These are phyloP conservation scores for Leptarthrus brevirostris DNA, from an alignment of 2,888 invertebrate species.

Conservation along the genomic window DNA sequence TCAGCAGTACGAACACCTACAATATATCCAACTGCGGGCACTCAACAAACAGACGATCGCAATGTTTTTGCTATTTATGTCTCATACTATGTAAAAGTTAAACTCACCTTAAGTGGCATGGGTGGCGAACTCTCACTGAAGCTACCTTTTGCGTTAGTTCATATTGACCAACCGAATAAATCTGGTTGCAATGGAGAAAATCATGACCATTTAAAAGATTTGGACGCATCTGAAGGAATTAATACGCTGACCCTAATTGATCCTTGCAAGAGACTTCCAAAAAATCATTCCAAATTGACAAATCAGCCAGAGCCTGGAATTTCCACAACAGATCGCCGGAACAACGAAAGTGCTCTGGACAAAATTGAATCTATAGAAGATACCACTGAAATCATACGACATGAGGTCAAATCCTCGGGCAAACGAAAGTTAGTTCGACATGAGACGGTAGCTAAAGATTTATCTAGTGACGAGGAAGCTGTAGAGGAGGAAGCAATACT, in stretches of 20 bases:
- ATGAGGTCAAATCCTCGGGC: neutral
- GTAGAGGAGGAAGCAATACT: neutral
- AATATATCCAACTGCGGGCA: constrained; percentile 48
- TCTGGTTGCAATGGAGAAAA: constrained; percentile 21
- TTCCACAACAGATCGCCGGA: neutral
- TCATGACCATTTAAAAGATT: neutral
- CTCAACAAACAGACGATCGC: constrained; percentile 74
- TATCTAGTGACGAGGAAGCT: constrained; percentile 42
- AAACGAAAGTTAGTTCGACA: constrained; percentile 41
- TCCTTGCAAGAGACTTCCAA: neutral
- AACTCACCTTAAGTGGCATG: constrained; percentile 82
- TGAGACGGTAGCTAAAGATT: constrained; percentile 43
- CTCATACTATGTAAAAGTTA: constrained; percentile 90
- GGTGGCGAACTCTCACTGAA: constrained; percentile 84
- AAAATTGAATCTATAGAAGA: constrained; percentile 48
- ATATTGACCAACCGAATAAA: constrained; percentile 62
- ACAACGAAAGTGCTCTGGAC: constrained; percentile 8
- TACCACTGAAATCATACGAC: neutral
- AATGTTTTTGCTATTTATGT: constrained; percentile 93
- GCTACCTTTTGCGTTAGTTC: constrained; percentile 83
- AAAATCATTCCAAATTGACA: too few species aligned
- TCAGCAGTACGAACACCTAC: constrained; percentile 70
- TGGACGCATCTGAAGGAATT: constrained; percentile 24
- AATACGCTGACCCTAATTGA: constrained; percentile 19
- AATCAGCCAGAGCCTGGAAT: neutral